These are phyloP conservation scores for Gambusia holbrooki DNA, from an alignment of 2,113 vertebrate species.

Conservation along the genomic window DNA sequence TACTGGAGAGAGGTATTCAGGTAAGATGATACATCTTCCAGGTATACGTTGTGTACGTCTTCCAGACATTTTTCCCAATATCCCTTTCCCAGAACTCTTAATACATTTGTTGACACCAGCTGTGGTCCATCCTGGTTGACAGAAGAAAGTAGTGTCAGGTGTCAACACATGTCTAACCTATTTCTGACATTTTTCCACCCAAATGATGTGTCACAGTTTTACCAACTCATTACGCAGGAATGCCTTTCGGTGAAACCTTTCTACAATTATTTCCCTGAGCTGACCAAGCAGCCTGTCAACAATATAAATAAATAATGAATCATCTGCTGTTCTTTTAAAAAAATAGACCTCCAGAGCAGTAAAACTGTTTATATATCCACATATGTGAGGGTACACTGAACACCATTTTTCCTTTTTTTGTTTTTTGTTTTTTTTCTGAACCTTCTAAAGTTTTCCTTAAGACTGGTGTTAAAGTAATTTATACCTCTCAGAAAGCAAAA, in stretches of 20 bases:
- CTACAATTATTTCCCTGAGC: neutral
- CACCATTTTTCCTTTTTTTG: too few species aligned
- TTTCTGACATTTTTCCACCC: neutral
- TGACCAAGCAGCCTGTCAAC: neutral
- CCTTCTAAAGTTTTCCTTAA: neutral
- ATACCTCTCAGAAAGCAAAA: too few species aligned
- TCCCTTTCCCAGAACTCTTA: neutral
- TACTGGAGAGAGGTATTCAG: constrained; percentile 22
- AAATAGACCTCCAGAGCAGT: neutral
- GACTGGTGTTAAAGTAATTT: neutral
- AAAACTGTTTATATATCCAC: neutral
- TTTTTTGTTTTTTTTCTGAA: neutral
- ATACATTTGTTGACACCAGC: neutral
- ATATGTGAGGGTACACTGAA: neutral
- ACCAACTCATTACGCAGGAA: neutral
- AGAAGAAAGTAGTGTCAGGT: neutral
- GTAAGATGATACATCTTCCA: neutral
- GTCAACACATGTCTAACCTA: neutral
- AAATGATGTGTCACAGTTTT: neutral
- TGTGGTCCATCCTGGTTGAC: neutral
- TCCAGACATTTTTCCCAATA: neutral
- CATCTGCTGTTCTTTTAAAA: neutral
- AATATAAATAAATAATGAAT: neutral
- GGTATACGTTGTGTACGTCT: neutral
- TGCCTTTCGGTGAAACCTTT: neutral